These are phyloP conservation scores for Prinia subflava DNA, from an alignment of 2,113 vertebrate genomes.

Conservation along the genomic window DNA sequence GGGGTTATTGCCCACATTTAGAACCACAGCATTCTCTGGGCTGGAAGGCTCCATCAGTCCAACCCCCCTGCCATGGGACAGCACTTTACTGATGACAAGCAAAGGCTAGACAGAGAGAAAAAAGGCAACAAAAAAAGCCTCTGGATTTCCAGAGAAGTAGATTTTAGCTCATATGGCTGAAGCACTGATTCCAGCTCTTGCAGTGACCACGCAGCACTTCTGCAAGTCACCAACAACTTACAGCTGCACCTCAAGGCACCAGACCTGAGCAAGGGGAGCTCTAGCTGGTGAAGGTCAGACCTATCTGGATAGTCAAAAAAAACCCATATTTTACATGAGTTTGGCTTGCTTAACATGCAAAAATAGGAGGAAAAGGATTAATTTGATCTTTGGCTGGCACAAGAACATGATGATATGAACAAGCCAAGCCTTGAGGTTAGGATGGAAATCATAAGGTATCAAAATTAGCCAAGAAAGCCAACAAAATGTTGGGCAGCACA, in stretches of 20 bases:
- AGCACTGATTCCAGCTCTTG: not conserved
- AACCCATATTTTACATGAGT: not conserved
- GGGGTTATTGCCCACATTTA: not conserved
- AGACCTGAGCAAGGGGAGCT: not conserved
- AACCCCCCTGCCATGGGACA: fast-evolving
- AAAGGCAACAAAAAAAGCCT: not conserved
- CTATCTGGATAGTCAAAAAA: not conserved
- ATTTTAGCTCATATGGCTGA: not conserved
- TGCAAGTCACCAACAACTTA: not conserved
- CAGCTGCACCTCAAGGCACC: not conserved
- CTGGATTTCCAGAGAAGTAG: not conserved
- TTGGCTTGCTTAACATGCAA: not conserved
- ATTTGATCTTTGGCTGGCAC: not conserved
- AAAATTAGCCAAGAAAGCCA: not conserved
- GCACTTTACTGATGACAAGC: not conserved
- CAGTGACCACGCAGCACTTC: not conserved
- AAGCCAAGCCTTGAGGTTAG: not conserved
- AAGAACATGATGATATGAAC: not conserved
- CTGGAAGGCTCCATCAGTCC: not conserved
- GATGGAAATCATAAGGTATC: not conserved
- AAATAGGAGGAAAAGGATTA: not conserved
- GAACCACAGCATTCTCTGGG: not conserved
- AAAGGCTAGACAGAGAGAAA: not conserved
- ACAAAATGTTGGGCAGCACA: not conserved
- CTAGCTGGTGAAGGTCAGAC: not conserved